A percentile compares a stretch with the other conserved stretches of the same genome.
Evolutionary conservation across 1,140 invertebrate species (phyloP).

Genomic region (Hestina assimilis): DNA sequence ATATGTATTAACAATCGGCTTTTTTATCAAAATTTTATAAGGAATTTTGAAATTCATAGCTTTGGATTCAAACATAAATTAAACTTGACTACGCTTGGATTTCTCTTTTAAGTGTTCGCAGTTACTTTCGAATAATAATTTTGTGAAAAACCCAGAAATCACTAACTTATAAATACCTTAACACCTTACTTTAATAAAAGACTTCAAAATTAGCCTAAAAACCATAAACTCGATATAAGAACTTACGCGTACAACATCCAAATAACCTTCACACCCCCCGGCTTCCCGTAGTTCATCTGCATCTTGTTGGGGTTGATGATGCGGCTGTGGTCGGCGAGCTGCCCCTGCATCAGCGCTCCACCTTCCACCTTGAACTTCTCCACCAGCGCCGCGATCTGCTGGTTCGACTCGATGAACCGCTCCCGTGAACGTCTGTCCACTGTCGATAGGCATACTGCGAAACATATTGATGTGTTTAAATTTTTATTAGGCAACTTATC

Average conservation of each 20-base stretch:
- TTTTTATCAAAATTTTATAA: no score
- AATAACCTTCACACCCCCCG: constrained; percentile 84
- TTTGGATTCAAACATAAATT: no score
- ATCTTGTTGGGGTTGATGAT: constrained; percentile 80
- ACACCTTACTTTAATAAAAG: no score
- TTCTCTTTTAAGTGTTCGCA: no score
- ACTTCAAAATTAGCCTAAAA: no score
- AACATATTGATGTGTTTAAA: no score
- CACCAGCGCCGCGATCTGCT: constrained; percentile 93
- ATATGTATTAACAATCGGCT: no score
- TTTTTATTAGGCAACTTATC: no score
- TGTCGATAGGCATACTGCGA: constrained; percentile 92
- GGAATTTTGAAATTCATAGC: no score
- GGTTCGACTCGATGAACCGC: constrained; percentile 93
- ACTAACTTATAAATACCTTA: background rate
- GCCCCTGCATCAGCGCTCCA: constrained; percentile 68
- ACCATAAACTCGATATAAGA: no score
- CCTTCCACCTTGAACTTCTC: constrained; percentile 93
- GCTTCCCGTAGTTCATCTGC: constrained; percentile 85
- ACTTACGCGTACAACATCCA: constrained; percentile 88
- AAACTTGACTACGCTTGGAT: no score
- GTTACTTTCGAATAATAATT: no score
- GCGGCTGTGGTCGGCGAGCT: constrained; percentile 62
- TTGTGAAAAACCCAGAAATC: background rate
- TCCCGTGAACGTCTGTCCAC: constrained; percentile 93